Evolutionary conservation across 2,113 vertebrate species (phyloP).

Genomic region (Microtus richardsoni): DNA sequence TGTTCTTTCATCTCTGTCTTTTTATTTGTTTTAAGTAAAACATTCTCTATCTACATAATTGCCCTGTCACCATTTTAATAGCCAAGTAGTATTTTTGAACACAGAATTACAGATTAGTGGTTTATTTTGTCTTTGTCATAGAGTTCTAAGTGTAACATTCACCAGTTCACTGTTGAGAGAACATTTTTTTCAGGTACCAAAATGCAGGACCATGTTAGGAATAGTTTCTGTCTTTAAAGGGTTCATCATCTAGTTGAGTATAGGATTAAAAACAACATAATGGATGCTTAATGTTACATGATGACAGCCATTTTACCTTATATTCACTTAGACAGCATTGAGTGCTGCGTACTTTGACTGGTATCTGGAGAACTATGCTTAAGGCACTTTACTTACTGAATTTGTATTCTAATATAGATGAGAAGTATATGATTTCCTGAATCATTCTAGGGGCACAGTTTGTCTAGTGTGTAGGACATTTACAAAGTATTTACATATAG

Average conservation of each 20-base stretch:
- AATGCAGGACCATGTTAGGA: not conserved
- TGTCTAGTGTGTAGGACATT: not conserved
- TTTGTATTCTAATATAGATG: not conserved
- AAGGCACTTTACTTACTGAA: not conserved
- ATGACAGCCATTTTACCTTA: not conserved
- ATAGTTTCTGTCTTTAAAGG: not conserved
- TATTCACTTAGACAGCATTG: not conserved
- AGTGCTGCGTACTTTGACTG: not conserved
- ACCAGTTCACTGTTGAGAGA: not conserved
- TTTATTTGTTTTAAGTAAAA: constrained; percentile 25
- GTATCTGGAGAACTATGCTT: not conserved
- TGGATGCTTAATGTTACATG: not conserved
- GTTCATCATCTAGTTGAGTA: constrained; percentile 3
- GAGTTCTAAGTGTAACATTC: not conserved
- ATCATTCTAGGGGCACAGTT: not conserved
- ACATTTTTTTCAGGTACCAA: constrained; percentile 25
- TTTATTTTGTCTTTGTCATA: not conserved
- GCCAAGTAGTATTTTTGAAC: not conserved
- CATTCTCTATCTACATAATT: constrained; percentile 1
- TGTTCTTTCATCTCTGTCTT: constrained; percentile 27
- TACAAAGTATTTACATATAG: not conserved
- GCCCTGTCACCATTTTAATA: constrained; percentile 10
- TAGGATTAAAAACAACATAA: constrained; percentile 35
- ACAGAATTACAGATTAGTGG: not conserved
- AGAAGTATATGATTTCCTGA: not conserved